Evolutionary conservation across 2,888 invertebrate species (phyloP), one percentile per base, ranked within the genome.

Genomic region (Caenorhabditis zanzibari): DNA sequence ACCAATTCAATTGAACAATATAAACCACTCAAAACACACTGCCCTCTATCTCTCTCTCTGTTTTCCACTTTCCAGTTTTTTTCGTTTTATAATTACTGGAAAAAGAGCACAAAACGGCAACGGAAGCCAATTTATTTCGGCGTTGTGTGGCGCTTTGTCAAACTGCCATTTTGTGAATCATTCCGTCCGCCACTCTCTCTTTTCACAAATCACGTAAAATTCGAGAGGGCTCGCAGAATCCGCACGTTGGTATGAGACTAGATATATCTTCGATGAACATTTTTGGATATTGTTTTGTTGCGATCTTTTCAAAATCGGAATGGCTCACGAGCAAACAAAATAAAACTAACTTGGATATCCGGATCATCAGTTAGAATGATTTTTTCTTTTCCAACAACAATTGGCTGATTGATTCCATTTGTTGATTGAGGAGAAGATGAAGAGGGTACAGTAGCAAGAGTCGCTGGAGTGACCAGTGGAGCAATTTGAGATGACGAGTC

Each of bases 281-380:
- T 44, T 58, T 44, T 41, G 14, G 24, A n/a, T n/a, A n/a, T n/a
- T n/a, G n/a, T 38, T 24, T 24, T 54, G 69, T 52, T 72, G 44
- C 32, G 68, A 64, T 59, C 69, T 66, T 59, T n/a, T 14, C 49
- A 22, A 28, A 28, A 56, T 14, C 22, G 61, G 38, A 41, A 24
- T 6, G 2, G 32, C n/a, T 26, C 22, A 35, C 14, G 24, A 22
- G 28, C n/a, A 19, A 47, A n/a, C n/a, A n/a, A 47, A 47, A 19
- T 19, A 38, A 41, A 24, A 74, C 74, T 7, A 26, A 83, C 83
- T 64, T 83, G 83, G 38, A 83, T 83, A 41, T 83, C 83, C 2
- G 83, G 83, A 75, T 83, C 83, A 66, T 80, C 83, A 14, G 83
- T 83, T 7, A 47, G 59, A 22, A 83, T 80, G 2, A 83, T 75